Evolutionary conservation across 2,797 vertebrate genomes (phyloP), one percentile per base, ranked within the genome.

Genomic region (Salmo trutta): DNA sequence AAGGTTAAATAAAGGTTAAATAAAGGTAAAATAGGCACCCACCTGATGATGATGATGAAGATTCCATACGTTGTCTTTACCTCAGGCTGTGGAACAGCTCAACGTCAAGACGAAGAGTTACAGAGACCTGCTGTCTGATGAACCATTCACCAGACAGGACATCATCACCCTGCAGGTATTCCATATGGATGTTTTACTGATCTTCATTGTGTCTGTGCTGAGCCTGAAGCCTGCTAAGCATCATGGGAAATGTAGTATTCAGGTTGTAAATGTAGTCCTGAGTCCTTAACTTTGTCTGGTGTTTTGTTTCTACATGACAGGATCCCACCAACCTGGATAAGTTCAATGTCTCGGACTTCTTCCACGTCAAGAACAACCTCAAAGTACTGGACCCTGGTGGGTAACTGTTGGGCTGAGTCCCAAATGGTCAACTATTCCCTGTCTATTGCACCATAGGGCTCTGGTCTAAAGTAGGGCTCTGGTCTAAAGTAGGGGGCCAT

Each of bases 261-360:
- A 15, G 47, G 16, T 31, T 56, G 54, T 1, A 27, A 1, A 24
- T 29, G 4, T 5, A 59, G 4, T 59, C 19, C 17, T 21, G 17
- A 7, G 19, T 21, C 10, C 41, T 47, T 47, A 12, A 10, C 41
- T 2, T 12, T 12, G 0, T 47, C 8, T 72, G 14, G 17, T 53
- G 16, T 33, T 15, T 15, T 3, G 16, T 24, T 19, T 70, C 24
- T 47, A 29, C 74, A 98, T 10, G 12, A 1, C 74, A 99, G 98
- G 98, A 99, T 84, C 98, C 98, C 6, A 98, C 96, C 82, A 95
- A 98, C 88, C 82, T 99, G 94, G 98, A 99, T 89, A 99, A 99
- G 84, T 99, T 99, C 91, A 99, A 99, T 0, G 96, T 99, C 31
- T 96, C 97, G 0, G 90, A 96, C 89, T 99, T 99, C 87, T 99